Evolutionary conservation across 2,888 invertebrate species (phyloP), one percentile per base, ranked within the genome.

Genomic region (Hecatera dysodea): DNA sequence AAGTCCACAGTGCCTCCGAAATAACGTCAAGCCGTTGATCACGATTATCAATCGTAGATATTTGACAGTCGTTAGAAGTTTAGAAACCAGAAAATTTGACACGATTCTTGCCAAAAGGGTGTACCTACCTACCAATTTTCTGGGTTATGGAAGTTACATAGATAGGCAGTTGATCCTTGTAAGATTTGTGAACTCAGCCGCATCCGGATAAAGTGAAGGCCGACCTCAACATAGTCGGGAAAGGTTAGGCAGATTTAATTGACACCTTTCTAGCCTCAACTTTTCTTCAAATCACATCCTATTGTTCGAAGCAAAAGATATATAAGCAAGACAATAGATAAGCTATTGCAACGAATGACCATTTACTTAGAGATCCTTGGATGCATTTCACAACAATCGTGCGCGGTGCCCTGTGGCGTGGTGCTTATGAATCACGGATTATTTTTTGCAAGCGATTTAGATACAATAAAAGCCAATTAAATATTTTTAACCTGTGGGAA

Each of bases 311-410:
- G 52, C 12, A 50, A 60, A 42, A 17, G 33, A 27, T 67, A n/a
- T 5, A 50, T 61, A 48, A 60, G 24, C 46, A n/a, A n/a, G n/a
- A n/a, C n/a, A n/a, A n/a, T n/a, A n/a, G 7, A 50, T 61, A 48
- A 60, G 24, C 46, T 52, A 67, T 24, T 59, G 65, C 50, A 56
- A 39, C 67, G 46, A 59, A 44, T 69, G 36, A 55, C 56, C 65
- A 68, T 65, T 64, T 65, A 61, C 55, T 61, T 44, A 53, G 22
- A 57, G 44, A 67, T 66, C 82, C 77, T 80, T 75, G 79, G 68
- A 61, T 61, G 56, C 74, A 67, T 78, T 81, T 81, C 72, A 64
- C 61, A 76, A 76, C 39, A 68, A 48, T 44, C 66, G 57, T 71
- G 57, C 61, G 29, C 63, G 22, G 44, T 79, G 53, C 52, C 75